phyloP scores from a whole-genome alignment of 2,797 vertebrate genomes.

The Cirrhinus mrigala region DNA sequence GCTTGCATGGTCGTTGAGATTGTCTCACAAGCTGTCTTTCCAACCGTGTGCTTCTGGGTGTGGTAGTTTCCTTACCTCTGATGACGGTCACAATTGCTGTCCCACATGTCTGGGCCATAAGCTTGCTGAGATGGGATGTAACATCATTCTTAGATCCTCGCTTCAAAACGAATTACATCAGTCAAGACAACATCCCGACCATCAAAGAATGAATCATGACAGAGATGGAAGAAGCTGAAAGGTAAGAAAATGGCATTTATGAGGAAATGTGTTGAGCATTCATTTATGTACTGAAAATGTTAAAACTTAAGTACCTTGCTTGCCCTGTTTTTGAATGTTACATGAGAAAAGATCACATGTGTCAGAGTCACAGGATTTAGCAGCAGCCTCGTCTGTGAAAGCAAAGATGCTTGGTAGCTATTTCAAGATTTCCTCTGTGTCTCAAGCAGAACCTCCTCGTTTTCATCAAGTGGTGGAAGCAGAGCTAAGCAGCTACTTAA shows the following conservation, averaged over 20 bases:
- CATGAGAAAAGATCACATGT: constrained; percentile 39
- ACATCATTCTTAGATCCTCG: constrained; percentile 27
- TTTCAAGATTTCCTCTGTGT: constrained; percentile 38
- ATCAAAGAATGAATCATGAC: constrained; percentile 52
- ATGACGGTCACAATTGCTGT: no score
- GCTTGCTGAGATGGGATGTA: constrained; percentile 1
- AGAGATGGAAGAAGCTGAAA: constrained; percentile 27
- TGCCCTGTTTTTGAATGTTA: constrained; percentile 25
- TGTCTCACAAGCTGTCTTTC: no score
- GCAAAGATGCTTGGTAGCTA: constrained; percentile 34
- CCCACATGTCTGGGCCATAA: no score
- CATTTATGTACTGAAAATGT: background rate
- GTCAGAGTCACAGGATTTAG: constrained; percentile 25
- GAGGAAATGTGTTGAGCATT: background rate
- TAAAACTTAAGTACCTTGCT: constrained; percentile 29
- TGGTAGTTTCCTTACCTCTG: no score
- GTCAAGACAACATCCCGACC: constrained; percentile 39
- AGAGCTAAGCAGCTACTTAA: constrained; percentile 27
- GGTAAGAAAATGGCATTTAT: constrained; percentile 32
- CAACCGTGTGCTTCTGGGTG: no score
- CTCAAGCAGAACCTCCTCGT: constrained; percentile 10
- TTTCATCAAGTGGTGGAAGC: constrained; percentile 21
- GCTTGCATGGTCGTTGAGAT: no score
- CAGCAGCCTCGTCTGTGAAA: constrained; percentile 20
- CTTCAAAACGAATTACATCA: constrained; percentile 49